Evolutionary conservation across 2,113 vertebrate species (phyloP).

Genomic region (Eclectus roratus): DNA sequence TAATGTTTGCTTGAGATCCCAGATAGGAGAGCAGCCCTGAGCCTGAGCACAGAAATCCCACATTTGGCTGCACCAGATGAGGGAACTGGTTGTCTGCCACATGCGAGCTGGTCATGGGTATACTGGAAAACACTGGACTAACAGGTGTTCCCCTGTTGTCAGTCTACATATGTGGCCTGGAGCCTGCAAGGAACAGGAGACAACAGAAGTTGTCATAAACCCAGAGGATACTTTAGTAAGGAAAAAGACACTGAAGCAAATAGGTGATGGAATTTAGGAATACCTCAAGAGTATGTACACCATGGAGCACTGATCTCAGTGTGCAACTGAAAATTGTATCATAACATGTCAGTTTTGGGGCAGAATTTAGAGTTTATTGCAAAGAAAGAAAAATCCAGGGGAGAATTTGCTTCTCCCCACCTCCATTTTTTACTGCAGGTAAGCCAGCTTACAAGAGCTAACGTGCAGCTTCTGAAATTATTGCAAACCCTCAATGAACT

Average conservation of each 20-base stretch:
- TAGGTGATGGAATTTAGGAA: background rate
- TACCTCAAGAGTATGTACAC: background rate
- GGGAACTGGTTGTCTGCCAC: background rate
- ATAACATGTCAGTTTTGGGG: background rate
- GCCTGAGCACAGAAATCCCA: background rate
- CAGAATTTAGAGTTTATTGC: background rate
- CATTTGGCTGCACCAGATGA: accelerated
- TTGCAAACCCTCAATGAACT: background rate
- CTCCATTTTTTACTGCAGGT: background rate
- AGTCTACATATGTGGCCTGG: accelerated
- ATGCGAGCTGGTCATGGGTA: accelerated
- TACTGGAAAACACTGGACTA: background rate
- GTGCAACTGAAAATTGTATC: background rate
- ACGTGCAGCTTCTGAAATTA: background rate
- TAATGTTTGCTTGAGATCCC: background rate
- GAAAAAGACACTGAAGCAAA: background rate
- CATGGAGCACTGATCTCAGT: background rate
- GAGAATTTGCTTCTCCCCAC: background rate
- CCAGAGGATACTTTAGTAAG: background rate
- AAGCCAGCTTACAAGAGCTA: background rate
- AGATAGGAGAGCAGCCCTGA: background rate
- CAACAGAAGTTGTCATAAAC: background rate
- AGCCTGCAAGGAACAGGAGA: background rate
- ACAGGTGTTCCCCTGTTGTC: accelerated
- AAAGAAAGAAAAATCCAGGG: background rate